Conservation (phyloP, 2,113 vertebrate species). For the Oncorhynchus tshawytscha region DNA sequence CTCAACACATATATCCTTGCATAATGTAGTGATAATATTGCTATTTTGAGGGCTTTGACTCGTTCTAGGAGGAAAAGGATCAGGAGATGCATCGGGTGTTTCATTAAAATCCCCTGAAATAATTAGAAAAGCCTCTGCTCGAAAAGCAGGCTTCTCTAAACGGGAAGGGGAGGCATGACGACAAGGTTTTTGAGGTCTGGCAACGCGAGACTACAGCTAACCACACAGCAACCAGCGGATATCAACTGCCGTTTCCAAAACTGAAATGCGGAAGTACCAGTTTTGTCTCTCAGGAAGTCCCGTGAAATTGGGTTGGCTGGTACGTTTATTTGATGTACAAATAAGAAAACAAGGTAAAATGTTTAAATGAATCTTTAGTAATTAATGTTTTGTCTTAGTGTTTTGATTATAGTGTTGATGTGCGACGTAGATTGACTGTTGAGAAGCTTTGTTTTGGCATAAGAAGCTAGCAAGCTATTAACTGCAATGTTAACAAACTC, state of each 20-base stretch:
- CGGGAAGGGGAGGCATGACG: too few relatives aligned
- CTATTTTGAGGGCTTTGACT: too few relatives aligned
- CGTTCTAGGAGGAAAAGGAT: too few relatives aligned
- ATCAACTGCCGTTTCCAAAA: neutral
- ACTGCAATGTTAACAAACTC: neutral
- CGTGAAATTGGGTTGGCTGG: conserved; percentile 49
- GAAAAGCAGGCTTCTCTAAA: too few relatives aligned
- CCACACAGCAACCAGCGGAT: conserved; percentile 21
- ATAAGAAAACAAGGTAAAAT: neutral
- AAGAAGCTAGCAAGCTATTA: neutral
- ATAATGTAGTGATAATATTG: too few relatives aligned
- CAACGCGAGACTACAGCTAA: too few relatives aligned
- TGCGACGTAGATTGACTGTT: neutral
- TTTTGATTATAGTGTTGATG: neutral
- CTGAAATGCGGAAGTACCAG: conserved; percentile 35
- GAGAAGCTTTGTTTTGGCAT: neutral
- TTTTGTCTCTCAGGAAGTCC: conserved; percentile 34
- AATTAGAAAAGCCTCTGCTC: too few relatives aligned
- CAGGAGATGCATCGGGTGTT: too few relatives aligned
- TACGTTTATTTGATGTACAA: neutral
- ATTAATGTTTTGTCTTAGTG: neutral
- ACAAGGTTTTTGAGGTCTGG: too few relatives aligned
- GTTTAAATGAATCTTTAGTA: neutral
- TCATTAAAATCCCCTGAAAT: too few relatives aligned
- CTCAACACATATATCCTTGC: too few relatives aligned